phyloP scores from a whole-genome alignment of 2,113 vertebrate species.

The Chascanopsetta lugubris region DNA sequence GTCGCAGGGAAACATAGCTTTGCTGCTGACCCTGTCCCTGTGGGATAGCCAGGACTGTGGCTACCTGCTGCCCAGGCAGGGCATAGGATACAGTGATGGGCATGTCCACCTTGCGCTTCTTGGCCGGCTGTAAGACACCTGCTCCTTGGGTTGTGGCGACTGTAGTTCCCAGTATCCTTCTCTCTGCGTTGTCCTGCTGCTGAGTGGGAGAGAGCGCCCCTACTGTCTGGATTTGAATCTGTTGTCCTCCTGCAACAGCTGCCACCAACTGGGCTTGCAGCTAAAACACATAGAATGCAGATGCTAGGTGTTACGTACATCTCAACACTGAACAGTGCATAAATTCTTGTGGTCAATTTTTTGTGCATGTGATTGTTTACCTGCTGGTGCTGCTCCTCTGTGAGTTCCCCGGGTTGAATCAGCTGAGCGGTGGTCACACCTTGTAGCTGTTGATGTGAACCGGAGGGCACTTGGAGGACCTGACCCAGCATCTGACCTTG shows the following conservation, averaged over 20 bases:
- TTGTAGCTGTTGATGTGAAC: slow-evolving; percentile 90
- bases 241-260: slow-evolving; percentile 86
- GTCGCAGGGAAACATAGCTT: slow-evolving; percentile 95
- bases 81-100: slow-evolving; percentile 98
- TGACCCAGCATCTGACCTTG: slow-evolving; percentile 88
- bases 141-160: slow-evolving; percentile 83
- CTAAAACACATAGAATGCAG: slow-evolving; percentile 50
- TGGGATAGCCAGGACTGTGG: slow-evolving; percentile 96
- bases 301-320: not conserved
- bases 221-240: slow-evolving; percentile 97
- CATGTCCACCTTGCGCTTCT: slow-evolving; percentile 99
- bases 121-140: slow-evolving; percentile 96
- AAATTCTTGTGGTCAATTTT: not conserved
- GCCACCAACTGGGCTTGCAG: slow-evolving; percentile 96
- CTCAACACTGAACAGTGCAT: not conserved
- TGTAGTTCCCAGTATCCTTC: slow-evolving; percentile 66
- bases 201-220: slow-evolving; percentile 92
- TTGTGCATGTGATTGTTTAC: slow-evolving; percentile 39
- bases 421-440: slow-evolving; percentile 91
- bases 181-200: slow-evolving; percentile 69
- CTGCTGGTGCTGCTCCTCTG: slow-evolving; percentile 97
- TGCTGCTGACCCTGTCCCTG: slow-evolving; percentile 94
- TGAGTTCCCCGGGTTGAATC: slow-evolving; percentile 92
- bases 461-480: slow-evolving; percentile 87
- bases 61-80: slow-evolving; percentile 96